Evolutionary conservation across 2,113 vertebrate genomes (phyloP).

Genomic region (Gracilinanus agilis): DNA sequence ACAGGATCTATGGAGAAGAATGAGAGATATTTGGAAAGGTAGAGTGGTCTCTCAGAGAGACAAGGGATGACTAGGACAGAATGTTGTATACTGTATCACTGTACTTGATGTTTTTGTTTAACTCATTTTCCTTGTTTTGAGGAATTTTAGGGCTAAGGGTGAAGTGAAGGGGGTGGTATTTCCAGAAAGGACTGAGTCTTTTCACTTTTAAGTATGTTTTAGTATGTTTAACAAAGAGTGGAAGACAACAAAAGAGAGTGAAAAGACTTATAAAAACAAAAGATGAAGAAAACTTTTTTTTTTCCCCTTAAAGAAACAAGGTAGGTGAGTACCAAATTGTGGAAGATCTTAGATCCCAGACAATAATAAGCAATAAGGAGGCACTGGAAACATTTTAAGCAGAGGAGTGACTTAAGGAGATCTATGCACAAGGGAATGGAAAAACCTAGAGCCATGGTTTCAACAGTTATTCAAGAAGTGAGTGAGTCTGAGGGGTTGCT

Average conservation of each 20-base stretch:
- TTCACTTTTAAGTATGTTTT: too few species aligned
- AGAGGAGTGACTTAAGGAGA: not conserved
- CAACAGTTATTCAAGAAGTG: not conserved
- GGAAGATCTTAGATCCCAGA: not conserved
- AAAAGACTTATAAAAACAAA: too few species aligned
- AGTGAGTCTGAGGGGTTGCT: too few species aligned
- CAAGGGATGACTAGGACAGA: not conserved
- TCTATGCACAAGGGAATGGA: not conserved
- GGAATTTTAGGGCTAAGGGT: not conserved
- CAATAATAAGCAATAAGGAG: not conserved
- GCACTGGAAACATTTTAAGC: not conserved
- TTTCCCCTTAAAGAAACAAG: not conserved
- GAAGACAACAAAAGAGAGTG: too few species aligned
- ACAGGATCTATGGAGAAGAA: not conserved
- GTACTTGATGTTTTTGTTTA: not conserved
- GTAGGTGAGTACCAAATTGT: not conserved
- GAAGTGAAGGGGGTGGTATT: not conserved
- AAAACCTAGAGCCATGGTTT: not conserved
- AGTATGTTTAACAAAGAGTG: too few species aligned
- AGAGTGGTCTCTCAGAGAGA: too few species aligned
- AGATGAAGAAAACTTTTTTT: not conserved
- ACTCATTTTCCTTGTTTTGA: not conserved
- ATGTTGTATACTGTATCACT: not conserved
- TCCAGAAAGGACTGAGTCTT: too few species aligned
- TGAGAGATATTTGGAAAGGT: not conserved